Evolutionary conservation across 1,140 invertebrate genomes (phyloP).

Genomic region (Rhagoletis zephyria): DNA sequence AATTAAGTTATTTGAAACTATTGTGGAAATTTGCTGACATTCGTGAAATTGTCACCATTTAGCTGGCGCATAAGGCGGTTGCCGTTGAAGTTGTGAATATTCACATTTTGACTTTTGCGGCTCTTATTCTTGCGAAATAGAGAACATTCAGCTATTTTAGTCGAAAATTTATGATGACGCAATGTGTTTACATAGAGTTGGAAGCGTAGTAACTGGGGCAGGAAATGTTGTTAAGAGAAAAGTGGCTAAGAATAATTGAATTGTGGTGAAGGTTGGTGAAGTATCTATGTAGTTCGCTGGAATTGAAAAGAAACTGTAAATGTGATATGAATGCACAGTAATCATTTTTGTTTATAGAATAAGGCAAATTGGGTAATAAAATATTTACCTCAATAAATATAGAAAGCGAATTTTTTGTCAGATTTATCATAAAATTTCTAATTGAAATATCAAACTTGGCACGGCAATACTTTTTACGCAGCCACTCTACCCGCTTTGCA

Average conservation of each 20-base stretch:
- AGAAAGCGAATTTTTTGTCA: too few relatives aligned
- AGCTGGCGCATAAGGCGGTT: background rate
- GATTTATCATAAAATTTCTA: too few relatives aligned
- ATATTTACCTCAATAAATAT: too few relatives aligned
- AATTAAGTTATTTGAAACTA: slow-evolving; percentile 36
- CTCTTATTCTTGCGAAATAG: background rate
- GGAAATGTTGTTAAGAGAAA: background rate
- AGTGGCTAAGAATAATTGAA: slow-evolving; percentile 14
- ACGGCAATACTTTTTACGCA: too few relatives aligned
- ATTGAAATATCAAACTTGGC: too few relatives aligned
- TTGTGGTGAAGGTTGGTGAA: background rate
- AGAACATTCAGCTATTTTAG: background rate
- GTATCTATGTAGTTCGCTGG: too few relatives aligned
- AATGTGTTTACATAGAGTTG: background rate
- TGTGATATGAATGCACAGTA: too few relatives aligned
- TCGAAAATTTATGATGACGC: slow-evolving; percentile 15
- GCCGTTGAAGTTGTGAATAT: background rate
- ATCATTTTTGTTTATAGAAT: too few relatives aligned
- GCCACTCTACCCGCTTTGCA: too few relatives aligned
- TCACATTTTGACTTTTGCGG: background rate
- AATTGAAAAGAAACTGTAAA: too few relatives aligned
- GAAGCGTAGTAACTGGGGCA: background rate
- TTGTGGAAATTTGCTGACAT: slow-evolving; percentile 12
- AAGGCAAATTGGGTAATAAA: too few relatives aligned
- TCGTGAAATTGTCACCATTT: background rate